These are phyloP conservation scores for Ornithorhynchus anatinus DNA, from an alignment of 2,113 vertebrate species.

Conservation along the genomic window DNA sequence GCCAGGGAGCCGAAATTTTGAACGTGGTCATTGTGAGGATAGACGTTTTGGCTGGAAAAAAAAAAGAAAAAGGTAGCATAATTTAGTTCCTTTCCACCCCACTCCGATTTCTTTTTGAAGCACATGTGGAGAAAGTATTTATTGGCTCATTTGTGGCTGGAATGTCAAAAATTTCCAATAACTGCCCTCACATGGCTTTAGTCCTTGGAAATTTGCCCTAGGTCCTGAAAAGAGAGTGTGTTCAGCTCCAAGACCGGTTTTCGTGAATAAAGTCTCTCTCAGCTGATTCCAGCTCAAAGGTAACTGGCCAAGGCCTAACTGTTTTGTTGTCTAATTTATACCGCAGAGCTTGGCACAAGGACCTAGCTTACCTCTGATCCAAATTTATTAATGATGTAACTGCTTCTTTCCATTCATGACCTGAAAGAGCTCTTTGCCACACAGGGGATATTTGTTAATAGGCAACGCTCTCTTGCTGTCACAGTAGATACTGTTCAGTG, in stretches of 20 bases:
- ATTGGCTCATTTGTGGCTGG: constrained; percentile 90
- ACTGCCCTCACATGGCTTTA: constrained; percentile 83
- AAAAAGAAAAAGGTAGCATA: constrained; percentile 81
- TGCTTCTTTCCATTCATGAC: constrained; percentile 73
- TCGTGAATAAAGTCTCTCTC: constrained; percentile 78
- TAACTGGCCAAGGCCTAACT: constrained; percentile 69
- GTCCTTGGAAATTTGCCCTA: constrained; percentile 71
- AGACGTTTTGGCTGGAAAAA: constrained; percentile 79
- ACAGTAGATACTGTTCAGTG: constrained; percentile 13
- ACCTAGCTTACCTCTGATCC: constrained; percentile 67
- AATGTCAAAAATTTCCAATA: constrained; percentile 93
- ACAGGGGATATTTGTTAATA: constrained; percentile 60
- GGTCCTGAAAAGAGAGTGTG: constrained; percentile 61
- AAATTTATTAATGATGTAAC: constrained; percentile 78
- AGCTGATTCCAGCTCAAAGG: constrained; percentile 77
- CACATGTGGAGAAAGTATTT: constrained; percentile 91
- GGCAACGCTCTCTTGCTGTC: constrained; percentile 52
- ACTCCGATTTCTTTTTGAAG: constrained; percentile 81
- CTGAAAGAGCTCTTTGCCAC: constrained; percentile 62
- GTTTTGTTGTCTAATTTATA: constrained; percentile 79
- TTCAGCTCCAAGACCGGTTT: constrained; percentile 71
- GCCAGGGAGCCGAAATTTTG: constrained; percentile 77
- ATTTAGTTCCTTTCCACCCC: constrained; percentile 79
- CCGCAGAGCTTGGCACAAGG: constrained; percentile 65
- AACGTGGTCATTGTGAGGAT: constrained; percentile 82